Conservation (phyloP, 2,888 invertebrate species). For the Bellardia bayeri region DNA sequence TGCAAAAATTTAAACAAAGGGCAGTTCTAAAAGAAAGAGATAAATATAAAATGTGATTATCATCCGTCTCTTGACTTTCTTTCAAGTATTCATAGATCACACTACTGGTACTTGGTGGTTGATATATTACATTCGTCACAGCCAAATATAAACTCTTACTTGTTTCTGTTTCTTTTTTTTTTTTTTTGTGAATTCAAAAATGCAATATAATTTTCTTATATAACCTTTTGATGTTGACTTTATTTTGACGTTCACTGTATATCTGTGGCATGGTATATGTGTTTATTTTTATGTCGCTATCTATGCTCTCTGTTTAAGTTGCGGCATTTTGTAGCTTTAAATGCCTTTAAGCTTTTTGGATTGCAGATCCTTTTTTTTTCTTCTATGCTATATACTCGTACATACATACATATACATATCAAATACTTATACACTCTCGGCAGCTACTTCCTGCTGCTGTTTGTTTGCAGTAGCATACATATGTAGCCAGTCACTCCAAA, state of each 20-base stretch:
- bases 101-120: too few relatives aligned
- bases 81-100: too few relatives aligned
- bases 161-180: too few relatives aligned
- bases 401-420: not conserved
- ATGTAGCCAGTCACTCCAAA: conserved; percentile 9
- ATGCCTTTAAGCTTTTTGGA: conserved; percentile 59
- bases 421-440: not conserved
- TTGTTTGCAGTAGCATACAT: not conserved
- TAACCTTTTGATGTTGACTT: too few relatives aligned
- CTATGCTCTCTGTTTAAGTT: conserved; percentile 23
- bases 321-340: conserved; percentile 33
- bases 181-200: too few relatives aligned
- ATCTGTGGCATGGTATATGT: not conserved
- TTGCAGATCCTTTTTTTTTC: conserved; percentile 28
- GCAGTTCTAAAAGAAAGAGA: too few relatives aligned
- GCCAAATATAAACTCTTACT: too few relatives aligned
- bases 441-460: not conserved
- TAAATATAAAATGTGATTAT: too few relatives aligned
- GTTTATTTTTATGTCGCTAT: conserved; percentile 11
- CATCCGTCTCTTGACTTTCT: too few relatives aligned
- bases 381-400: not conserved
- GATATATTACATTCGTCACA: too few relatives aligned
- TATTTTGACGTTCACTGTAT: not conserved
- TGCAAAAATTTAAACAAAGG: too few relatives aligned
- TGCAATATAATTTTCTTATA: too few relatives aligned